Evolutionary conservation across 2,113 vertebrate genomes (phyloP).

Genomic region (Tetrax tetrax): DNA sequence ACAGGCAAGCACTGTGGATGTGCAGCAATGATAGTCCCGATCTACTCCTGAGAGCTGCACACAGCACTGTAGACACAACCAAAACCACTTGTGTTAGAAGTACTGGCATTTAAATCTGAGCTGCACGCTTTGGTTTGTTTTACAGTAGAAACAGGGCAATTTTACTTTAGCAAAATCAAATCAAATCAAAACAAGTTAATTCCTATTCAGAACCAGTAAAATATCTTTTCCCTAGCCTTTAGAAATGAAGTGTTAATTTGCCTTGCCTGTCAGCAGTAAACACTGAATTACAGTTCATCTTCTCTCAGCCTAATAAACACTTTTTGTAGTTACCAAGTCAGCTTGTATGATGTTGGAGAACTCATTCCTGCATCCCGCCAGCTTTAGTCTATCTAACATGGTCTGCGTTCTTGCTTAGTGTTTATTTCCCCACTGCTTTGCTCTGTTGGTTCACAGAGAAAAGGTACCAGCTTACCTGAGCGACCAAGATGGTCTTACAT

Average conservation of each 20-base stretch:
- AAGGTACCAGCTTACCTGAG: background rate
- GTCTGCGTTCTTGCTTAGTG: background rate
- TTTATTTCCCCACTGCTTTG: background rate
- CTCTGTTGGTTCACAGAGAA: background rate
- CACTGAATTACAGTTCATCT: background rate
- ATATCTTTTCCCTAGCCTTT: background rate
- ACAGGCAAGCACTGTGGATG: background rate
- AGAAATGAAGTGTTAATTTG: background rate
- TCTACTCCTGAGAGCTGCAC: background rate
- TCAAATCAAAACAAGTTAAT: background rate
- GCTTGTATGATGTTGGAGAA: background rate
- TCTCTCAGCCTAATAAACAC: background rate
- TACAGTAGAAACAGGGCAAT: background rate
- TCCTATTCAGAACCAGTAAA: background rate
- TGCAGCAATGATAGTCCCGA: background rate
- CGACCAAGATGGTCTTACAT: background rate
- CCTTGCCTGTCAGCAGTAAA: background rate
- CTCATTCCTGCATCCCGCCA: background rate
- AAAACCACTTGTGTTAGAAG: background rate
- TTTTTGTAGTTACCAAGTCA: background rate
- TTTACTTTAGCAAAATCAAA: slow-evolving; percentile 1
- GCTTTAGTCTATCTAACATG: background rate
- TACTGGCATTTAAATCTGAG: background rate
- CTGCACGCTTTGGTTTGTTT: background rate
- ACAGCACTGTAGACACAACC: background rate